A percentile compares a stretch with the other conserved stretches of the same genome.
Conservation (phyloP, 2,113 vertebrate genomes). For the Pica pica region DNA sequence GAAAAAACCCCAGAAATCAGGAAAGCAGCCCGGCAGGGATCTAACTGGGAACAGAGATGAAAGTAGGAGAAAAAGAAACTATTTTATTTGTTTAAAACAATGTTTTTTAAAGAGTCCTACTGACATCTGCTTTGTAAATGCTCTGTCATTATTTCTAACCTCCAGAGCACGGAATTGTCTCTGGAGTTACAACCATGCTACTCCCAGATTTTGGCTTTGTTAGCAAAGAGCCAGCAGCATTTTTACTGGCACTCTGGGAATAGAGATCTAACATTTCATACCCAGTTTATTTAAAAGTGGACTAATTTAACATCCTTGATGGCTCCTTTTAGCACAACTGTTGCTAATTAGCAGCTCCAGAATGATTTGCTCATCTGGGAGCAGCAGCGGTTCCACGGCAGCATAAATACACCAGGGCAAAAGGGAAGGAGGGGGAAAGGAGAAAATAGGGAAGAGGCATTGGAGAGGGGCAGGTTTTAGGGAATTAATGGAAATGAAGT, state of each 20-base stretch:
- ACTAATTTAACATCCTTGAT: constrained; percentile 60
- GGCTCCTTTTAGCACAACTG: constrained; percentile 63
- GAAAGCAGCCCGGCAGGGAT: constrained; percentile 46
- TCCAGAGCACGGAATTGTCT: constrained; percentile 54
- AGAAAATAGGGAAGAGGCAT: not conserved
- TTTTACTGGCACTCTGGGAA: constrained; percentile 60
- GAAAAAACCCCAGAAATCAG: constrained; percentile 22
- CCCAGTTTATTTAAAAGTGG: constrained; percentile 59
- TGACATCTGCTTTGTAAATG: constrained; percentile 63
- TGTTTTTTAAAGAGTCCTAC: constrained; percentile 41
- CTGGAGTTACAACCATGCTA: constrained; percentile 48
- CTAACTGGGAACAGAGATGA: constrained; percentile 59
- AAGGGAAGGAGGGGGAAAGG: not conserved
- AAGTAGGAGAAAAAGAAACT: constrained; percentile 55
- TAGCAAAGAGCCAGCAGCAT: constrained; percentile 53
- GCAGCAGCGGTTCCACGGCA: constrained; percentile 15
- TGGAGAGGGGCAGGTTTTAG: not conserved
- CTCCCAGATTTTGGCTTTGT: constrained; percentile 55
- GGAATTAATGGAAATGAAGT: not conserved
- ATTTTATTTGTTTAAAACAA: not conserved
- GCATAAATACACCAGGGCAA: constrained; percentile 4
- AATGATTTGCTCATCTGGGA: constrained; percentile 53
- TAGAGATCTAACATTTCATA: constrained; percentile 56
- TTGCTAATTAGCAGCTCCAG: constrained; percentile 57
- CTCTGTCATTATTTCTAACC: constrained; percentile 60